These are phyloP conservation scores for Siderastrea siderea DNA, from an alignment of 92 coral and sea anemone species.

Conservation along the genomic window DNA sequence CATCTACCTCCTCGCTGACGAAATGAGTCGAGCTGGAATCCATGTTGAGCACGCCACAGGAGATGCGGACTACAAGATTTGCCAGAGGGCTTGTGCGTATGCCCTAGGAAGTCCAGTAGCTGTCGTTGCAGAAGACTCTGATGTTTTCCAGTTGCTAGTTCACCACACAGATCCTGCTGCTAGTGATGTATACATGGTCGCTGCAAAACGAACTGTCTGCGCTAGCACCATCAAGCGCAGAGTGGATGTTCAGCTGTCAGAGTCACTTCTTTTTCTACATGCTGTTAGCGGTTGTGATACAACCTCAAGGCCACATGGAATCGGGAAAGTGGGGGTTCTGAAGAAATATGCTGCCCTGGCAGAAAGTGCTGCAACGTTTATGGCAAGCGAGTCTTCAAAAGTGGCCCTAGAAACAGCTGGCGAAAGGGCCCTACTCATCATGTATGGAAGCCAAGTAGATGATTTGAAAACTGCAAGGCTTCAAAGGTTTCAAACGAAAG, in stretches of 20 bases:
- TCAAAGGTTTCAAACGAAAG: conserved; percentile 51
- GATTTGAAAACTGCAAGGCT: conserved; percentile 37
- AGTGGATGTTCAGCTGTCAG: conserved; percentile 8
- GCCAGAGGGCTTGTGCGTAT: conserved; percentile 26
- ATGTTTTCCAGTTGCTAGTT: conserved; percentile 32
- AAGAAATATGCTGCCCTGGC: conserved; percentile 47
- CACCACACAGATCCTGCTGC: conserved; percentile 23
- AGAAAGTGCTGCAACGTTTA: conserved; percentile 19
- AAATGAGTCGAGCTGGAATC: conserved; percentile 29
- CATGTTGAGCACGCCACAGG: conserved; percentile 24
- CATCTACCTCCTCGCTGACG: conserved; percentile 44
- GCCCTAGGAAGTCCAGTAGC: conserved; percentile 4
- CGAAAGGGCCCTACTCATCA: conserved; percentile 45
- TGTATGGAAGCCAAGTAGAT: conserved; percentile 1
- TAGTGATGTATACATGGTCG: conserved; percentile 42
- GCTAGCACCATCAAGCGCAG: background rate
- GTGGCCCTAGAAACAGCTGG: conserved; percentile 32
- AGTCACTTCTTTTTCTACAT: conserved; percentile 17
- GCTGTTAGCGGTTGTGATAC: conserved; percentile 55
- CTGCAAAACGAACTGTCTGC: conserved; percentile 25
- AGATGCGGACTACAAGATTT: conserved; percentile 44
- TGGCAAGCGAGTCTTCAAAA: conserved; percentile 16
- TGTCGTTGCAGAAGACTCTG: conserved; percentile 38
- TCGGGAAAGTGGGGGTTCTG: conserved; percentile 38
- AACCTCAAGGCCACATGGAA: conserved; percentile 43